Conservation (phyloP, 1,140 invertebrate genomes). For the Solenopsis invicta region DNA sequence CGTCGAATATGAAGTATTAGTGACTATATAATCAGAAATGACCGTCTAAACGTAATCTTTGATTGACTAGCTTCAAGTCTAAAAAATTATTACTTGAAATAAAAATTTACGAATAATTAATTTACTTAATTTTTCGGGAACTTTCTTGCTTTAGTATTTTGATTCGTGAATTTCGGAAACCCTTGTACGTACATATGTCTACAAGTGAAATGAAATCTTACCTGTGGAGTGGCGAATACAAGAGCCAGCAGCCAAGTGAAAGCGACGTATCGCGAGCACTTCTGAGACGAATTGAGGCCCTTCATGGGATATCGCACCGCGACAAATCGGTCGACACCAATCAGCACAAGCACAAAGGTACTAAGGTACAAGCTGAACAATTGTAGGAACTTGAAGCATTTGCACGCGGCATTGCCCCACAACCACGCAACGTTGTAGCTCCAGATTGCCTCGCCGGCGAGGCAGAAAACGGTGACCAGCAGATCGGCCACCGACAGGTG, state of each 20-base stretch:
- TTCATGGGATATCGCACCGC: conserved; percentile 94
- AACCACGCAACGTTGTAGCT: conserved; percentile 93
- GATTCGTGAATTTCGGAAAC: too few species aligned
- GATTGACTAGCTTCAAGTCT: too few species aligned
- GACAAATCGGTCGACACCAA: conserved; percentile 93
- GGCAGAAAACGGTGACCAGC: conserved; percentile 93
- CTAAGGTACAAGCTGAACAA: conserved; percentile 94
- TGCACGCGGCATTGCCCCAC: conserved; percentile 92
- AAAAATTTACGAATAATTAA: too few species aligned
- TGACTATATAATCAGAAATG: too few species aligned
- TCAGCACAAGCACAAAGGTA: conserved; percentile 93
- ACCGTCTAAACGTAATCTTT: too few species aligned
- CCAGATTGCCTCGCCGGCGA: conserved; percentile 93
- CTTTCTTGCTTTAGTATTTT: too few species aligned
- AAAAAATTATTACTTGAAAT: too few species aligned
- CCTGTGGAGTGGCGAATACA: conserved; percentile 93
- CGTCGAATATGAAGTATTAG: too few species aligned
- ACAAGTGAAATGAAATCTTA: conserved; percentile 83
- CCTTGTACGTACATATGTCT: too few species aligned
- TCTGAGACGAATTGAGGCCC: conserved; percentile 89
- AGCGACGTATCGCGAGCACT: conserved; percentile 89
- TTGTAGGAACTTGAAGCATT: conserved; percentile 93
- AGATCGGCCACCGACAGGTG: conserved; percentile 92
- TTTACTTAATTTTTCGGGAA: too few species aligned
- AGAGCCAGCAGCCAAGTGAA: conserved; percentile 91